Conservation (phyloP, 2,113 vertebrate genomes). For the Jaculus jaculus region DNA sequence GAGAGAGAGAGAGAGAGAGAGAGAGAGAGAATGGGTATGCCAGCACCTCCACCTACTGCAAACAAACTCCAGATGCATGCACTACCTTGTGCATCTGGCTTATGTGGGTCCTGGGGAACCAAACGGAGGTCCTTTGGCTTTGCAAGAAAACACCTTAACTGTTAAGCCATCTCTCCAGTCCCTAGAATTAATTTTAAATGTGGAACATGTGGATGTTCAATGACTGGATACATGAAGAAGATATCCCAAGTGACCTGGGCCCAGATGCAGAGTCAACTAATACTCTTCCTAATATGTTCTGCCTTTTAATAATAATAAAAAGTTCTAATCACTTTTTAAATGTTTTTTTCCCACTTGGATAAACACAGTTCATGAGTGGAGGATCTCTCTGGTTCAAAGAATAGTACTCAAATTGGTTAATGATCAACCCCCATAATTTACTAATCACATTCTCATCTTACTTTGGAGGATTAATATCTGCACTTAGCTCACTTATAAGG, state of each 20-base stretch:
- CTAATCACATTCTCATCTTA: conserved; percentile 55
- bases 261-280: conserved; percentile 59
- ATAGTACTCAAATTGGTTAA: neutral
- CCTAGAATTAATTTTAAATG: neutral
- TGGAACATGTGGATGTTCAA: neutral
- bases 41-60: too few relatives aligned
- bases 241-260: neutral
- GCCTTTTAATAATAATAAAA: conserved; percentile 56
- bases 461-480: conserved; percentile 46
- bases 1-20: too few relatives aligned
- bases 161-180: too few relatives aligned
- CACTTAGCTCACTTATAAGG: conserved; percentile 60
- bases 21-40: too few relatives aligned
- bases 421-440: conserved; percentile 25
- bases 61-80: too few relatives aligned
- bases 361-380: neutral
- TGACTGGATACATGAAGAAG: neutral
- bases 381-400: conserved; percentile 42
- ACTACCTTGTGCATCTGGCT: too few relatives aligned
- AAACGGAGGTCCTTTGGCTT: too few relatives aligned
- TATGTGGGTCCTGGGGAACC: too few relatives aligned
- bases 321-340: conserved; percentile 71
- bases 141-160: too few relatives aligned
- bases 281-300: conserved; percentile 34
- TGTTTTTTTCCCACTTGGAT: conserved; percentile 59